phyloP scores from a whole-genome alignment of 2,113 vertebrate genomes.

The Oxygymnocypris stewartii region DNA sequence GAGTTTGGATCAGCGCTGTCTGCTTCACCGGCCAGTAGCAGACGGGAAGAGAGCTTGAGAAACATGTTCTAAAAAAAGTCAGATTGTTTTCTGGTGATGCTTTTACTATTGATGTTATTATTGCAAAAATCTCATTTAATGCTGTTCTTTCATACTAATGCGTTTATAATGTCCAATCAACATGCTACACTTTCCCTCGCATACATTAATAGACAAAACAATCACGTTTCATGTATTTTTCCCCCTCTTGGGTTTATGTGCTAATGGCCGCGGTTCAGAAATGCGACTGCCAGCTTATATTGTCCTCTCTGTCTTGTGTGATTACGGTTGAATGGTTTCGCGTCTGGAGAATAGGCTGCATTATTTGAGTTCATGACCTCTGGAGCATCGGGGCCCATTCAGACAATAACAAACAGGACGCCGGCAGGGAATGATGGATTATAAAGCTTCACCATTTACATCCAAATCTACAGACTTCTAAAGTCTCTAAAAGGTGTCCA shows the following conservation, averaged over 20 bases:
- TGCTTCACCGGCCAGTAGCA: not conserved
- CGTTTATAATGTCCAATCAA: not conserved
- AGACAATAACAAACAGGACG: slow-evolving; percentile 36
- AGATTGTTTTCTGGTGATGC: not conserved
- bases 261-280: not conserved
- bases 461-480: not conserved
- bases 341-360: slow-evolving; percentile 38
- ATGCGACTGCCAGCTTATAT: slow-evolving; percentile 36
- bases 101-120: not conserved
- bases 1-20: not conserved
- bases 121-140: not conserved
- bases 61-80: not conserved
- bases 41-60: not conserved
- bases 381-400: slow-evolving; percentile 6
- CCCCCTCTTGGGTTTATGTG: not conserved
- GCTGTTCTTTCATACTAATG: not conserved
- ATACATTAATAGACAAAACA: slow-evolving; percentile 6
- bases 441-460: not conserved
- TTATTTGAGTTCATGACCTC: slow-evolving; percentile 45
- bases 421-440: slow-evolving; percentile 5
- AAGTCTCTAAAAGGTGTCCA: not conserved
- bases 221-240: not conserved
- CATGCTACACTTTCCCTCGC: not conserved
- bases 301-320: slow-evolving; percentile 35
- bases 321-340: slow-evolving; percentile 36